Base-by-base conservation (phyloP, 2,113 vertebrate genomes). In the Lagopus muta region DNA sequence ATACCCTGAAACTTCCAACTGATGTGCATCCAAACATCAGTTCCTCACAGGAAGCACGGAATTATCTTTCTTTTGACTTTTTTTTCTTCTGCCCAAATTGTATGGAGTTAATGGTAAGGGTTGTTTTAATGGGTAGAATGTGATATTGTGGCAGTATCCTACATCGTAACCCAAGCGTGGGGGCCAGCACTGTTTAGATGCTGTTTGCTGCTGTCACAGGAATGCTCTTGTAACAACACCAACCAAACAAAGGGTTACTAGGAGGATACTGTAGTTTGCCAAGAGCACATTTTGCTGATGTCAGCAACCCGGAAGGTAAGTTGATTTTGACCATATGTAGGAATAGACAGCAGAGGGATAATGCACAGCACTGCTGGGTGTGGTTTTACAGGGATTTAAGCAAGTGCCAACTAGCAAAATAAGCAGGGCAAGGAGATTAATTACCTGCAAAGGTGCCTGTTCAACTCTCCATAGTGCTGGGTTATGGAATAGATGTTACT, bases 311-410 rank as follows among this genome's bases (percentile, higher is more conserved):
- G 88, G 98, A 98, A 98, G 97, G 97, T 97, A 93, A 96, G 95
- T 94, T 97, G 95, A 96, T 97, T 98, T 97, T 98, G 97, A 98
- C 98, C 98, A 98, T 98, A 97, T 97, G 97, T 97, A 98, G 98
- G 91, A 98, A 97, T 93, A 97, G 97, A 96, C 93, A 97, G 96
- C 89, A 95, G 84, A 97, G 95, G 97, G 97, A 97, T 97, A 97
- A 96, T 94, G 95, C 96, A 94, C 95, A 97, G 93, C 97, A 95
- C 94, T 96, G 96, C 93, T 96, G 98, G 98, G 98, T 97, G 98
- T 97, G 96, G 97, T 97, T 97, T 96, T 96, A 92, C 96, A 94
- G 94, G 95, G 97, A 97, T 96, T 96, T 96, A 97, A 54, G 97
- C 97, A 98, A 98, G 97, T 97, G 96, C 96, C 96, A 97, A 97